A percentile compares a stretch with the other conserved stretches of the same genome.
These are phyloP conservation scores for Gnathonemus longibarbis DNA, from an alignment of 2,113 vertebrate genomes.

Conservation along the genomic window DNA sequence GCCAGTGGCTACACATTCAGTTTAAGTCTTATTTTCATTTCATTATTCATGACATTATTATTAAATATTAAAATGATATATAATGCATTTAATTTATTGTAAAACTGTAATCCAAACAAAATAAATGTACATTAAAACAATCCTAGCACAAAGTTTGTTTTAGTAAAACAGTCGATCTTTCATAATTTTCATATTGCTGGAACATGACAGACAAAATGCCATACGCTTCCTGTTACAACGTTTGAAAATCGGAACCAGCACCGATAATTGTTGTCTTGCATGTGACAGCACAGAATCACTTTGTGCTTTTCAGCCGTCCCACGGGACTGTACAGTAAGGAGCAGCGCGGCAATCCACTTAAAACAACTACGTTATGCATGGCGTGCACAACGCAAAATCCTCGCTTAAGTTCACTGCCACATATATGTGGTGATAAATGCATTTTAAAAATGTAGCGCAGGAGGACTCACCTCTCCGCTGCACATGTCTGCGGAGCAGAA, in stretches of 20 bases:
- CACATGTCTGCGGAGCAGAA: constrained; percentile 35
- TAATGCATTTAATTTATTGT: background rate
- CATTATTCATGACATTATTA: background rate
- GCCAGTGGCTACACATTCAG: background rate
- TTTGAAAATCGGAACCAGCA: background rate
- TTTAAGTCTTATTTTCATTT: background rate
- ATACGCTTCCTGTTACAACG: background rate
- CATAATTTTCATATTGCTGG: background rate
- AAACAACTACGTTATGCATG: background rate
- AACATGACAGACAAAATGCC: background rate
- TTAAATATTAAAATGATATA: background rate
- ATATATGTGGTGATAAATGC: background rate
- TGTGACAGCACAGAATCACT: background rate
- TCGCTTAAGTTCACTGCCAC: background rate
- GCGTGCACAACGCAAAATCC: background rate
- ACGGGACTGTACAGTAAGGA: background rate
- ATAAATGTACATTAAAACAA: background rate
- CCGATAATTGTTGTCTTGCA: background rate
- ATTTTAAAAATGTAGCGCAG: background rate
- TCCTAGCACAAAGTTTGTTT: background rate
- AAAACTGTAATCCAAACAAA: background rate
- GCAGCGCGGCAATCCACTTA: background rate
- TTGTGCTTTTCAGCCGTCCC: background rate
- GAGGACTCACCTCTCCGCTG: constrained; percentile 46
- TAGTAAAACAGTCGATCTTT: background rate